These are phyloP conservation scores for Enteromius thamalakanensis DNA, from an alignment of 2,797 vertebrate species.

Conservation along the genomic window DNA sequence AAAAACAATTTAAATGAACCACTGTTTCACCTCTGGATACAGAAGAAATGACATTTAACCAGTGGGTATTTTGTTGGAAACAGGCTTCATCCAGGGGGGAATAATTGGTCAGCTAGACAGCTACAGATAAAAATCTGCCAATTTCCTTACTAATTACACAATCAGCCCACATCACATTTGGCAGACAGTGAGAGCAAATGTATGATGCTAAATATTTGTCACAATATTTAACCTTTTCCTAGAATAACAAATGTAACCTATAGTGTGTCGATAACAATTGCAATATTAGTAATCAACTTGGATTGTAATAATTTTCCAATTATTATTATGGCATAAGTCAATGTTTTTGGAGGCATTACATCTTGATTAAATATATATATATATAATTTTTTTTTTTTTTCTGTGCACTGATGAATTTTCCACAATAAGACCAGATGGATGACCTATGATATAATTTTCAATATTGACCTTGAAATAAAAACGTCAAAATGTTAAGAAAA, in stretches of 20 bases:
- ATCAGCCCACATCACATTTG: neutral
- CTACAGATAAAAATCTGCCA: neutral
- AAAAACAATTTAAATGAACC: neutral
- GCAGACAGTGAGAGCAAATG: neutral
- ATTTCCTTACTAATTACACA: conserved; percentile 6
- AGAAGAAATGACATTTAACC: neutral
- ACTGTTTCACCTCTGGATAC: neutral
- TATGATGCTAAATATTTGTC: neutral
- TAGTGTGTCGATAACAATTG: neutral
- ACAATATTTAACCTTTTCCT: neutral
- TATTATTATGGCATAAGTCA: neutral
- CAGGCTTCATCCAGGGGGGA: neutral
- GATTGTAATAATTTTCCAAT: neutral
- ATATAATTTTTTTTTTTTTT: no score
- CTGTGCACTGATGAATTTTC: neutral
- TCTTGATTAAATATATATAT: neutral
- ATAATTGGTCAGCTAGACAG: neutral
- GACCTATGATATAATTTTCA: neutral
- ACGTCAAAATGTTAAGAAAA: neutral
- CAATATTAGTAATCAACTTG: neutral
- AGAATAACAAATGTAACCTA: neutral
- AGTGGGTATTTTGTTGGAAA: neutral
- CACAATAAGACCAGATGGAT: neutral
- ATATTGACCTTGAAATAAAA: neutral
- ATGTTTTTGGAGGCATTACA: neutral